Base-by-base conservation (phyloP, 2,113 vertebrate species). In the Pseudonaja textilis region DNA sequence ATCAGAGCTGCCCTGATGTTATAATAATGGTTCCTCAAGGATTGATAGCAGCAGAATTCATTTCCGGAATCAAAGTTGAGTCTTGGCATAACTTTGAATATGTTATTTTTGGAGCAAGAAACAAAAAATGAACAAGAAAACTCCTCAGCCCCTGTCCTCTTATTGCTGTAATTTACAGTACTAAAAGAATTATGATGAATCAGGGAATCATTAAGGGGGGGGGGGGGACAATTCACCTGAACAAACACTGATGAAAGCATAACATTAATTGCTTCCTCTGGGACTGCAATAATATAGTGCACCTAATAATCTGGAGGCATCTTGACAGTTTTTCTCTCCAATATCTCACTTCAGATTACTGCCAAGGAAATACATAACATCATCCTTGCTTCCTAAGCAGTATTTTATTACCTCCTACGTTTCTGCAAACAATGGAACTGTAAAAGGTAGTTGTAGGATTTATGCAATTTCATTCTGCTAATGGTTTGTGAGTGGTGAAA, bases 351-450 rank as follows among this genome's bases (percentile, higher is more conserved):
- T 90, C 74, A 87, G 93, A 93, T 93, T 89, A 29, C 93, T 96
- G 95, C 95, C 93, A 96, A 95, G 74, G 87, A 92, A 94, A 95
- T 93, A 14, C 89, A 92, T 57, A 87, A 64, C 81, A 81, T 90
- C 42, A 55, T 9, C 34, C 91, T 95, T 96, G 85, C 88, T 96
- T 85, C 14, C 39, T 94, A 96, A 88, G 25, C 91, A 95, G 81
- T 90, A 42, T 95, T 96, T 96, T 94, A 97, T 96, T 92, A n/a
- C 74, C 95, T 92, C 85, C 92, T 89, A 95, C 12, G 39, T 87
- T 94, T 26, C 92, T 93, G 95, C 54, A 95, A 95, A 91, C 95
- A 94, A 11, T 25, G 93, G 47, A 81, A 89, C 85, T 96, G 29
- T 95, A 94, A 95, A 94, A 94, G 59, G 7, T 86, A 39, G 92